These are phyloP conservation scores for Diogma glabrata DNA, from an alignment of 2,888 invertebrate species.

Conservation along the genomic window DNA sequence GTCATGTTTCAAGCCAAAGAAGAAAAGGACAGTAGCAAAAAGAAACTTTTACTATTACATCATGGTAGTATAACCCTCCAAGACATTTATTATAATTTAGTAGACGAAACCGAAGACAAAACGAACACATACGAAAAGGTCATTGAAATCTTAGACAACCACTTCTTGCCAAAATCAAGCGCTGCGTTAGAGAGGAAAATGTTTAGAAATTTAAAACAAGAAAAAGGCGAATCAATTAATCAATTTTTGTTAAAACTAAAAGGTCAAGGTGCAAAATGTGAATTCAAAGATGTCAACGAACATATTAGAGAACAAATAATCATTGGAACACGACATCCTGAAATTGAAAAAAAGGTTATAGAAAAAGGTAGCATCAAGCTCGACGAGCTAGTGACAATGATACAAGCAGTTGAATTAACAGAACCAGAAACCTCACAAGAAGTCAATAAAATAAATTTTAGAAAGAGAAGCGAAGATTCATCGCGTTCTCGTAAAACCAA, in stretches of 20 bases:
- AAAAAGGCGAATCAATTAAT: constrained; percentile 23
- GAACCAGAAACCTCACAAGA: background rate
- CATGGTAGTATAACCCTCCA: background rate
- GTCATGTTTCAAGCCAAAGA: background rate
- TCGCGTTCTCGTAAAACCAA: no score
- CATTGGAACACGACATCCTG: background rate
- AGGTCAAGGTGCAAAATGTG: constrained; percentile 1
- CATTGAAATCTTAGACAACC: background rate
- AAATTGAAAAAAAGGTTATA: background rate
- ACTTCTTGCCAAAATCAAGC: constrained; percentile 3
- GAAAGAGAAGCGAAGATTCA: background rate
- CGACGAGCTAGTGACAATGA: background rate
- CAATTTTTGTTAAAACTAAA: constrained; percentile 21
- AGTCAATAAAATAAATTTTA: background rate
- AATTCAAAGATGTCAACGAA: constrained; percentile 5
- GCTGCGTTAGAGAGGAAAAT: constrained; percentile 20
- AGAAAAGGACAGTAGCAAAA: background rate
- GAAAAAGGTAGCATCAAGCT: background rate
- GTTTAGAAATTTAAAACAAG: constrained; percentile 22
- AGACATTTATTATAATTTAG: background rate
- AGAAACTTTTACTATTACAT: background rate
- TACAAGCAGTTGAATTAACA: background rate
- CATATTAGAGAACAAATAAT: background rate
- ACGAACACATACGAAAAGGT: background rate
- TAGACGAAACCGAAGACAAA: background rate